A percentile compares a stretch with the other conserved stretches of the same genome.
Evolutionary conservation across 2,113 vertebrate genomes (phyloP).

Genomic region (Atherinomorus stipes): DNA sequence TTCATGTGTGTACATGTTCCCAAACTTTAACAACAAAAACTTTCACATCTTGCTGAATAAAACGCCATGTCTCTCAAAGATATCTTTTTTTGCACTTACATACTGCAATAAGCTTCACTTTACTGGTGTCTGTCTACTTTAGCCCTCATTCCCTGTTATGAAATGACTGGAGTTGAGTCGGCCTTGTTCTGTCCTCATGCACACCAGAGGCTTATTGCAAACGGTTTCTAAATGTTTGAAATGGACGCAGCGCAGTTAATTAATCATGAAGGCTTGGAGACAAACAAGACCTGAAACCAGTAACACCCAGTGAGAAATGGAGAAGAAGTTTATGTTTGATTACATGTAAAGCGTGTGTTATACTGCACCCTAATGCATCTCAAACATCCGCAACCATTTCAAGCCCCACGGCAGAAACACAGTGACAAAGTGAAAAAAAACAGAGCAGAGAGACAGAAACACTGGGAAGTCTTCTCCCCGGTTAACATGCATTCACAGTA

Average conservation of each 20-base stretch:
- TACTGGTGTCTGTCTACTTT: constrained; percentile 43
- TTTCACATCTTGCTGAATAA: constrained; percentile 34
- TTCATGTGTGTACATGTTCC: constrained; percentile 13
- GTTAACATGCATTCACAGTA: constrained; percentile 85
- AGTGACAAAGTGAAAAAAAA: constrained; percentile 70
- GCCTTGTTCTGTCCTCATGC: constrained; percentile 39
- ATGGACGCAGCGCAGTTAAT: constrained; percentile 5
- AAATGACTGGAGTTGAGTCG: constrained; percentile 55
- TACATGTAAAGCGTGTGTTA: neutral
- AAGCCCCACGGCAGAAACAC: constrained; percentile 45
- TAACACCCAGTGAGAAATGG: neutral
- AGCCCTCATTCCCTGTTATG: constrained; percentile 6
- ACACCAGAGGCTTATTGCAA: constrained; percentile 6
- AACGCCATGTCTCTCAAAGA: constrained; percentile 8
- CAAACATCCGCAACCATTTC: constrained; percentile 46
- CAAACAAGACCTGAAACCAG: neutral
- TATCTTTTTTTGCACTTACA: constrained; percentile 50
- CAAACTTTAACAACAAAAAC: constrained; percentile 52
- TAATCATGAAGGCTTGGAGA: neutral
- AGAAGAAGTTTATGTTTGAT: neutral
- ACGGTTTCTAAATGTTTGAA: constrained; percentile 40
- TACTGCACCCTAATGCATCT: constrained; percentile 1
- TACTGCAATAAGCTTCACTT: constrained; percentile 53
- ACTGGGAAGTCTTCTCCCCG: constrained; percentile 56
- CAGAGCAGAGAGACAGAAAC: constrained; percentile 76